These are phyloP conservation scores for Xiphophorus hellerii DNA, from an alignment of 2,113 vertebrate genomes.

Conservation along the genomic window DNA sequence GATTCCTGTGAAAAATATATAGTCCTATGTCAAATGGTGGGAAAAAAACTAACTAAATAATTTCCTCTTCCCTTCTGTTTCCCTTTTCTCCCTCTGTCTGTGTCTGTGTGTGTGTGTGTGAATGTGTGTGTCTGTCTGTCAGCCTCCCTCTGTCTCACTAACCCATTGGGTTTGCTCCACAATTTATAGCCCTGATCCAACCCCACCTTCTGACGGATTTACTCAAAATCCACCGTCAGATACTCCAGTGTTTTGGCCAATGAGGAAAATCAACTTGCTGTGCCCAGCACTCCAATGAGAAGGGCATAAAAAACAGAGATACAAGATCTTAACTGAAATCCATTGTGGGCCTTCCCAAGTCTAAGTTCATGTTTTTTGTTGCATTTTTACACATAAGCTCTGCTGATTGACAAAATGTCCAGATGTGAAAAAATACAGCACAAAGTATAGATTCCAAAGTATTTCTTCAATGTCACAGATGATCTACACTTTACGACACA, in stretches of 20 bases:
- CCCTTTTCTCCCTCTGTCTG: not conserved
- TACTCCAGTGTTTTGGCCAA: slow-evolving; percentile 23
- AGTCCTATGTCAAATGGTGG: not conserved
- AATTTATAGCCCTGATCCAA: slow-evolving; percentile 34
- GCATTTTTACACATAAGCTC: not conserved
- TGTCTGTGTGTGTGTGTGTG: slow-evolving; percentile 7
- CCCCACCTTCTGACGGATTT: slow-evolving; percentile 8
- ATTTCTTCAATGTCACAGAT: not conserved
- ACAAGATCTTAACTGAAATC: not conserved
- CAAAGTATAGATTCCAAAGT: slow-evolving; percentile 19
- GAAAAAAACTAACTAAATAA: slow-evolving; percentile 9
- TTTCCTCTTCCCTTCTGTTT: not conserved
- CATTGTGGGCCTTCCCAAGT: not conserved
- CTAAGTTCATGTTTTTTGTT: not conserved
- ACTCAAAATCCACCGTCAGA: slow-evolving; percentile 13
- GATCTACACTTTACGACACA: slow-evolving; percentile 1
- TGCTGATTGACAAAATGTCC: too few species aligned
- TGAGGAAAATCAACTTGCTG: not conserved
- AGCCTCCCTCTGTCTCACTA: slow-evolving; percentile 13
- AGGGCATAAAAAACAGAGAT: not conserved
- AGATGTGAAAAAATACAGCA: not conserved
- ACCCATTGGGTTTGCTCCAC: slow-evolving; percentile 18
- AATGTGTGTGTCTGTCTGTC: not conserved
- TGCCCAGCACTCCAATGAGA: not conserved
- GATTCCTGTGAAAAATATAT: not conserved